A percentile compares a stretch with the other conserved stretches of the same genome.
phyloP scores from a whole-genome alignment of 2,113 vertebrate genomes.

The Phyllostomus discolor region DNA sequence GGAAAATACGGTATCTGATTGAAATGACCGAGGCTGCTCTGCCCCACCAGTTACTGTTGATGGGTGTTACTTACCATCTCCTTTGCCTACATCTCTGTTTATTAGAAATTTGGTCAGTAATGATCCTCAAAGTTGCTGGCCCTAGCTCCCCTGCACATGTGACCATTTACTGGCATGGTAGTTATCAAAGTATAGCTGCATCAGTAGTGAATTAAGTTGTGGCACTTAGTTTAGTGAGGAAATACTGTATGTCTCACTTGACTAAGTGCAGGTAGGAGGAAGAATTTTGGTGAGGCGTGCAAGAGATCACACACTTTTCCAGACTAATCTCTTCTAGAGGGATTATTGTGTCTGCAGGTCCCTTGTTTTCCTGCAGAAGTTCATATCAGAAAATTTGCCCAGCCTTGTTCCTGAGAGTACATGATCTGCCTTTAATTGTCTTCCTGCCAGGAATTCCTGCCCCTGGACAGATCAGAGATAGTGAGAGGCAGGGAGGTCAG shows the following conservation, averaged over 20 bases:
- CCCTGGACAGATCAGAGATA: not conserved
- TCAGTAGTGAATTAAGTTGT: not conserved
- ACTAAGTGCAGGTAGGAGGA: not conserved
- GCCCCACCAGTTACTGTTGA: not conserved
- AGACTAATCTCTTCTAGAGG: not conserved
- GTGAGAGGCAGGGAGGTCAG: not conserved
- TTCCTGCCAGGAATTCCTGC: not conserved
- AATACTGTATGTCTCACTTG: not conserved
- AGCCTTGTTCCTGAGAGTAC: not conserved
- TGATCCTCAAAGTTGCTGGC: not conserved
- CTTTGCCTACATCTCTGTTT: not conserved
- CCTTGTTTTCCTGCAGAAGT: constrained; percentile 28
- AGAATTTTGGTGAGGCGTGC: not conserved
- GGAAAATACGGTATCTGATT: not conserved
- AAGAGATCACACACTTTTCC: not conserved
- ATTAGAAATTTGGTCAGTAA: not conserved
- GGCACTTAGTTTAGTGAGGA: not conserved
- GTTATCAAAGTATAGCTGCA: not conserved
- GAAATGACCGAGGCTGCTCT: not conserved
- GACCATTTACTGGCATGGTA: not conserved
- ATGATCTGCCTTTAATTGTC: not conserved
- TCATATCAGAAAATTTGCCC: not conserved
- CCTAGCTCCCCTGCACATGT: not conserved
- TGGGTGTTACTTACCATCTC: not conserved
- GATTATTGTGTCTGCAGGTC: not conserved